Evolutionary conservation across 2,797 vertebrate genomes (phyloP).

Genomic region (Thalassophryne amazonica): DNA sequence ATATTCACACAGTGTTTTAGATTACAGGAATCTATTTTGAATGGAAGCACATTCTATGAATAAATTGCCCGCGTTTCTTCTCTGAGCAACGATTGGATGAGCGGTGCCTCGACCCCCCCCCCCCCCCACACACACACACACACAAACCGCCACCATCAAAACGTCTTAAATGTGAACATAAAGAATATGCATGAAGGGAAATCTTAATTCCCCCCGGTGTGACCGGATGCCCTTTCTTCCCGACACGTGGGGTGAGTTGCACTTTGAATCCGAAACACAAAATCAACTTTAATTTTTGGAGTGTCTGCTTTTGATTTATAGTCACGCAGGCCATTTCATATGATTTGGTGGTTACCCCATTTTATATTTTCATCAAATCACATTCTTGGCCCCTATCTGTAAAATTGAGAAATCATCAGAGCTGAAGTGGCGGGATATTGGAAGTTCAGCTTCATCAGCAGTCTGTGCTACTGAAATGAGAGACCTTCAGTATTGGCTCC

Average conservation of each 20-base stretch:
- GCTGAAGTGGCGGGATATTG: conserved; percentile 75
- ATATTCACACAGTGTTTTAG: conserved; percentile 61
- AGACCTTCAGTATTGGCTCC: conserved; percentile 61
- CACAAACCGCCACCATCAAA: conserved; percentile 3
- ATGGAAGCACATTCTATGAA: conserved; percentile 66
- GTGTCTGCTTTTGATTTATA: conserved; percentile 74
- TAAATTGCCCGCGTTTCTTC: conserved; percentile 59
- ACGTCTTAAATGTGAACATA: conserved; percentile 24
- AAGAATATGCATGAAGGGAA: conserved; percentile 23
- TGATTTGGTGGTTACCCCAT: conserved; percentile 74
- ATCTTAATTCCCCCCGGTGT: conserved; percentile 26
- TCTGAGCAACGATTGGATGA: conserved; percentile 32
- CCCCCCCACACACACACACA: neutral
- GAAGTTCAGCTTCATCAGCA: conserved; percentile 80
- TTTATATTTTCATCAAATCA: conserved; percentile 77
- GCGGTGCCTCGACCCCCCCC: neutral
- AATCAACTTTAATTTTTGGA: conserved; percentile 63
- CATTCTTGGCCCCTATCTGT: conserved; percentile 74
- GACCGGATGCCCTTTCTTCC: conserved; percentile 21
- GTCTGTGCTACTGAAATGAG: conserved; percentile 74
- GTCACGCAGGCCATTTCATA: conserved; percentile 61
- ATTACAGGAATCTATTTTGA: conserved; percentile 72
- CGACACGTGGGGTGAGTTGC: conserved; percentile 21
- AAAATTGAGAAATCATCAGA: conserved; percentile 79
- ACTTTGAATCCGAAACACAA: conserved; percentile 51